Percentiles rank a stretch among this genome's conserved stretches.
Conservation (phyloP, 1,140 invertebrate genomes). For the Eumeta japonica region DNA sequence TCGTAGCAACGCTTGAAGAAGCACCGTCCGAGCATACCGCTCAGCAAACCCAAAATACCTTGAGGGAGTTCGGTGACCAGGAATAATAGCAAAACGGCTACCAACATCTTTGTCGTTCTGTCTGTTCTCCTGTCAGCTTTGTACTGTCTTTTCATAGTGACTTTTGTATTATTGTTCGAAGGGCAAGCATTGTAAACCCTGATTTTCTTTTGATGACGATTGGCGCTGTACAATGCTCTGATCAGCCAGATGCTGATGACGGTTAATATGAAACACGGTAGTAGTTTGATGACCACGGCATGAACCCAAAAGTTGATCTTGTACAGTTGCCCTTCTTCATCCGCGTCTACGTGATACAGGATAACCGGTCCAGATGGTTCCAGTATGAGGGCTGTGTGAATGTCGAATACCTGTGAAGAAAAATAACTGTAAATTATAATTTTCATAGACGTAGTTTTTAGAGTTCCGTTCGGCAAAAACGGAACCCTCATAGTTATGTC, state of each 20-base stretch:
- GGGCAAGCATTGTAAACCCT: constrained; percentile 36
- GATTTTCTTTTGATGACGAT: constrained; percentile 43
- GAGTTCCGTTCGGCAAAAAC: no score
- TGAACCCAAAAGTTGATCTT: constrained; percentile 82
- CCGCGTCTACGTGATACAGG: constrained; percentile 68
- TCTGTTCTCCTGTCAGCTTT: constrained; percentile 65
- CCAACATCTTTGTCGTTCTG: constrained; percentile 85
- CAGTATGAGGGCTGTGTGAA: constrained; percentile 38
- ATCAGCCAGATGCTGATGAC: constrained; percentile 80
- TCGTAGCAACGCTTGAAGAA: constrained; percentile 76
- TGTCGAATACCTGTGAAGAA: constrained; percentile 37
- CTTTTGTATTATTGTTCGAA: constrained; percentile 41
- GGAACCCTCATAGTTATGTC: no score
- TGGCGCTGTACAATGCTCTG: constrained; percentile 61
- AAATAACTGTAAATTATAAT: no score
- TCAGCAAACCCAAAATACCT: constrained; percentile 71
- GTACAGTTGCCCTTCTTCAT: constrained; percentile 60
- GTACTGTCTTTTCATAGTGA: constrained; percentile 65
- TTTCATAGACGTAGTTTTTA: no score
- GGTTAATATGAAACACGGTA: constrained; percentile 81
- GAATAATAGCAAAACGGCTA: constrained; percentile 84
- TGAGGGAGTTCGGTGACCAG: constrained; percentile 85
- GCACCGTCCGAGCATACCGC: constrained; percentile 68
- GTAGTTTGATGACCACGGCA: constrained; percentile 78
- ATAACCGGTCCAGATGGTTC: constrained; percentile 51